Evolutionary conservation across 2,888 invertebrate species (phyloP).

Genomic region (Andrena trimmerana): DNA sequence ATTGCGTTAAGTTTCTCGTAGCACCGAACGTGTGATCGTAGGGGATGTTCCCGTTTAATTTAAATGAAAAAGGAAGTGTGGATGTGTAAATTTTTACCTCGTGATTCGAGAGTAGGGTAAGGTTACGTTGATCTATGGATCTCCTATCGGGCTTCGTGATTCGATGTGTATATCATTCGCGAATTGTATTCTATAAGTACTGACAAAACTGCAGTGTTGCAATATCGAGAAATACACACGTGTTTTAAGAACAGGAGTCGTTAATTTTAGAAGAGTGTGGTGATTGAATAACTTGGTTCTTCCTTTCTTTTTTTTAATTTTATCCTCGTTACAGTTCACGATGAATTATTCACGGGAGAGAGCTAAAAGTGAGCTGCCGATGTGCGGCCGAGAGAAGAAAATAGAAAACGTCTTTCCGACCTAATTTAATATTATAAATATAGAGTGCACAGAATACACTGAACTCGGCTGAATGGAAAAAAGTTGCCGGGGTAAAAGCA

Average conservation of each 20-base stretch:
- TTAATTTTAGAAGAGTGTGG: background rate
- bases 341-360: background rate
- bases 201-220: slow-evolving; percentile 15
- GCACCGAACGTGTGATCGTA: slow-evolving; percentile 13
- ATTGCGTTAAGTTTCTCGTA: slow-evolving; percentile 6
- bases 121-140: background rate
- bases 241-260: slow-evolving; percentile 1
- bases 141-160: background rate
- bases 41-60: slow-evolving; percentile 18
- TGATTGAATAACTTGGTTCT: background rate
- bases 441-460: background rate
- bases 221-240: slow-evolving; percentile 21
- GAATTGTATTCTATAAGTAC: slow-evolving; percentile 1
- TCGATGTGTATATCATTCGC: slow-evolving; percentile 2
- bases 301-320: slow-evolving; percentile 5
- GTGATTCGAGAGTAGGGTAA: slow-evolving; percentile 2
- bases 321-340: slow-evolving; percentile 24
- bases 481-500: slow-evolving; percentile 5
- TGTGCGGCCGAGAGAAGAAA: slow-evolving; percentile 34
- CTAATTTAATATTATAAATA: slow-evolving; percentile 55
- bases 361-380: slow-evolving; percentile 12
- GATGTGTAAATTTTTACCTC: slow-evolving; percentile 26
- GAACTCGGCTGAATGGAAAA: background rate
- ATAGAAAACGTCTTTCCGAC: slow-evolving; percentile 37
- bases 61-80: background rate